Conservation (phyloP, 2,888 invertebrate species). For the Drosophila atroscutellata region DNA sequence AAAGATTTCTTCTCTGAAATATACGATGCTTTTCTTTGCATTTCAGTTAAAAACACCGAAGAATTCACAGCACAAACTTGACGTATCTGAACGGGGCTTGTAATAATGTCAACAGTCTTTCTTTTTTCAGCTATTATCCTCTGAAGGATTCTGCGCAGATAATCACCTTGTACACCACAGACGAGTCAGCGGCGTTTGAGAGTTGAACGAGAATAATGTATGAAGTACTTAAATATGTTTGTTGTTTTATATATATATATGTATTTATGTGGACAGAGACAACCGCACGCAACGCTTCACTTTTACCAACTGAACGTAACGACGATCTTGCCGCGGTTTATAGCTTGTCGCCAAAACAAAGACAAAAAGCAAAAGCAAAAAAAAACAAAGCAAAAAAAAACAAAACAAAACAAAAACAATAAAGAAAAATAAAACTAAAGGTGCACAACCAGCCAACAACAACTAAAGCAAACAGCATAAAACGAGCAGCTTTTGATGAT, state of each 20-base stretch:
- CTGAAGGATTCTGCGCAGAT: slow-evolving; percentile 40
- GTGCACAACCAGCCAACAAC: slow-evolving; percentile 35
- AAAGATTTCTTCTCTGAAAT: background rate
- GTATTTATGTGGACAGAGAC: slow-evolving; percentile 45
- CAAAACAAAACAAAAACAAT: slow-evolving; percentile 22
- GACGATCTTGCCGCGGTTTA: slow-evolving; percentile 84
- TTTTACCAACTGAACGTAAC: slow-evolving; percentile 85
- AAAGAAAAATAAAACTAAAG: slow-evolving; percentile 25
- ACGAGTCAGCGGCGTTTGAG: slow-evolving; percentile 28
- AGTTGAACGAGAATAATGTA: slow-evolving; percentile 24
- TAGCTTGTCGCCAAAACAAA: slow-evolving; percentile 84
- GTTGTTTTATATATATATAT: slow-evolving; percentile 23
- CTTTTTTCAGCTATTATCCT: slow-evolving; percentile 25
- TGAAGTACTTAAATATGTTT: slow-evolving; percentile 15
- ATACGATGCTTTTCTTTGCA: background rate
- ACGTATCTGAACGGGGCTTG: background rate
- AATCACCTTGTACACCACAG: slow-evolving; percentile 52
- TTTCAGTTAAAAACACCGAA: background rate
- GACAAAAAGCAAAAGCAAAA: slow-evolving; percentile 40
- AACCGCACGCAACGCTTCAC: slow-evolving; percentile 84
- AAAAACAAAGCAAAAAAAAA: slow-evolving; percentile 35
- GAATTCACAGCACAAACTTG: slow-evolving; percentile 35
- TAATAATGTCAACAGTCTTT: slow-evolving; percentile 22
- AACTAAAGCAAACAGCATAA: slow-evolving; percentile 28
- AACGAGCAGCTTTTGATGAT: slow-evolving; percentile 34